Percentiles rank a stretch among this genome's conserved stretches.
phyloP scores from a whole-genome alignment of 2,113 vertebrate species.

The Ophiodon elongatus region DNA sequence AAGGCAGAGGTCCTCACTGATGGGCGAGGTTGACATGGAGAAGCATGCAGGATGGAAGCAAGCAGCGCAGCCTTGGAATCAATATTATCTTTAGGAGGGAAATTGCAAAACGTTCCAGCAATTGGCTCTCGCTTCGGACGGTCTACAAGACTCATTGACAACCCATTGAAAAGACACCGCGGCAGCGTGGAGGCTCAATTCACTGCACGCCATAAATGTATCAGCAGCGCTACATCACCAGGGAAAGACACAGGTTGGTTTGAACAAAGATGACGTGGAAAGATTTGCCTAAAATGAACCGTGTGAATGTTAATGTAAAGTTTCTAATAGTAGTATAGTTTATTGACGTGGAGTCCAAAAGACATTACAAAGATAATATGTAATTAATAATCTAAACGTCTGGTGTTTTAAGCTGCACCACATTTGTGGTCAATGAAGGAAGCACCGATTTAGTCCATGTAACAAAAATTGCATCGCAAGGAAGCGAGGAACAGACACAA shows the following conservation, averaged over 20 bases:
- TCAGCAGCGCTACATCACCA: conserved; percentile 13
- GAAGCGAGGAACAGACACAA: conserved; percentile 48
- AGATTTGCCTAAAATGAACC: neutral
- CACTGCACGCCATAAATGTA: neutral
- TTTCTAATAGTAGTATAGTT: neutral
- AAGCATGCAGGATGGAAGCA: conserved; percentile 67
- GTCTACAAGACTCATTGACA: conserved; percentile 63
- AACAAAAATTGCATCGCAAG: conserved; percentile 10
- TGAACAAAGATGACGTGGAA: neutral
- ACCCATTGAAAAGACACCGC: conserved; percentile 54
- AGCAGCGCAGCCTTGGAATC: conserved; percentile 32
- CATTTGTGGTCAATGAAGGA: neutral
- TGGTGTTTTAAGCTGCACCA: conserved; percentile 16
- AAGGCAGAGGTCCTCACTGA: conserved; percentile 40
- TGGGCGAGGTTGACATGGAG: conserved; percentile 58
- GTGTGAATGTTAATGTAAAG: neutral
- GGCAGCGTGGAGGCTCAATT: conserved; percentile 15
- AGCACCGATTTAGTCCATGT: conserved; percentile 3
- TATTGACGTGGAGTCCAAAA: neutral
- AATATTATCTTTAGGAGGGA: neutral
- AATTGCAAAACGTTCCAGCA: neutral
- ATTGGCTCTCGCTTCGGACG: conserved; percentile 4
- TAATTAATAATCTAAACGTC: neutral
- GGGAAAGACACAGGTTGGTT: conserved; percentile 1
- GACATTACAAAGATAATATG: neutral